A percentile compares a stretch with the other conserved stretches of the same genome.
Evolutionary conservation across 1,140 invertebrate genomes (phyloP).

Genomic region (Aphelinus certus): DNA sequence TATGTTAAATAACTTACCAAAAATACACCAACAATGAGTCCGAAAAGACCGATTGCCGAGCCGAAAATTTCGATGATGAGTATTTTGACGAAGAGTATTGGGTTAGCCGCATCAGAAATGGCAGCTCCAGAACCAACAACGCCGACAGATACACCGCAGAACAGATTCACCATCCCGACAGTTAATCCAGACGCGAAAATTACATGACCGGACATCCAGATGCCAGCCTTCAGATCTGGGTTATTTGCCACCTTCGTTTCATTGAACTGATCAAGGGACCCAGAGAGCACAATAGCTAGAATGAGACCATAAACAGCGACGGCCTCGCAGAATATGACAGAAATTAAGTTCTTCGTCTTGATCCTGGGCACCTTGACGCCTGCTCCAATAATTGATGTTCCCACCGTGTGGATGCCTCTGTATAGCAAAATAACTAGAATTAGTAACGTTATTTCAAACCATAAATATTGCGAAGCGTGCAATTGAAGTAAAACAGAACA

Average conservation of each 20-base stretch:
- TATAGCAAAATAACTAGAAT: constrained; percentile 32
- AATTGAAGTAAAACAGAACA: no score
- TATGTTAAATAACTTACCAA: constrained; percentile 66
- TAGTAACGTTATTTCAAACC: no score
- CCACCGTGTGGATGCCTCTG: constrained; percentile 94
- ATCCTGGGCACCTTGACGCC: constrained; percentile 99
- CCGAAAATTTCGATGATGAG: constrained; percentile 98
- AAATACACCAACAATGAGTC: constrained; percentile 97
- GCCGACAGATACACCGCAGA: constrained; percentile 95
- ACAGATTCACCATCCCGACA: constrained; percentile 93
- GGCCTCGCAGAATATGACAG: constrained; percentile 98
- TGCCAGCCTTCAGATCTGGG: constrained; percentile 61
- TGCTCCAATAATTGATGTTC: constrained; percentile 94
- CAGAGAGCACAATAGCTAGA: constrained; percentile 94
- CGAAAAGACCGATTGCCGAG: constrained; percentile 97
- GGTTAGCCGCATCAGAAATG: constrained; percentile 95
- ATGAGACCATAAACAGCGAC: constrained; percentile 98
- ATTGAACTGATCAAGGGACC: constrained; percentile 75
- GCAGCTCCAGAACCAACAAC: constrained; percentile 96
- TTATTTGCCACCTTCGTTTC: constrained; percentile 44
- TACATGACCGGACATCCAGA: constrained; percentile 85
- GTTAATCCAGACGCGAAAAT: constrained; percentile 96
- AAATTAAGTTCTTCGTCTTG: constrained; percentile 99
- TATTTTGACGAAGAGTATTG: constrained; percentile 95
- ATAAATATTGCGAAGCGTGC: no score